Evolutionary conservation across 2,113 vertebrate species (phyloP).

Genomic region (Channa maculata): DNA sequence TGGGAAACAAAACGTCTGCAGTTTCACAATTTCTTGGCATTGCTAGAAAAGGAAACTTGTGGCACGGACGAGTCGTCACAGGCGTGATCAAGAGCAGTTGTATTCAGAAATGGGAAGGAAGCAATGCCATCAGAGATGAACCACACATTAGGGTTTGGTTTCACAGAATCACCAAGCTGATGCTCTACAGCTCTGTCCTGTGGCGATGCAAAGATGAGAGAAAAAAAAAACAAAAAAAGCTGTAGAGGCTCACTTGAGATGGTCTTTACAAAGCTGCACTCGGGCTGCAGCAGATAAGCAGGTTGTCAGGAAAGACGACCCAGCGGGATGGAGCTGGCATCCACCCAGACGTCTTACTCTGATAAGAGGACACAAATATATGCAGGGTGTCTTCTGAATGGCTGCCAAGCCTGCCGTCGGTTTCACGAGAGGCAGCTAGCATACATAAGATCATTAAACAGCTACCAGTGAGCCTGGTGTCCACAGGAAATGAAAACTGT

Average conservation of each 20-base stretch:
- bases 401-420: constrained; percentile 27
- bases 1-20: constrained; percentile 43
- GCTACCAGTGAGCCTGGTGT: constrained; percentile 12
- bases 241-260: constrained; percentile 31
- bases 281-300: constrained; percentile 59
- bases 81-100: constrained; percentile 15
- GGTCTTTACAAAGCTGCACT: constrained; percentile 29
- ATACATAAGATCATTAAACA: not conserved
- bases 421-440: constrained; percentile 19
- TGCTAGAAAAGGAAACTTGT: constrained; percentile 62
- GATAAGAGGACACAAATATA: constrained; percentile 66
- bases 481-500: not conserved
- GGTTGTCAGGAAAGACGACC: constrained; percentile 44
- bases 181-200: constrained; percentile 21
- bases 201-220: not conserved
- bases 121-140: constrained; percentile 49
- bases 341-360: constrained; percentile 49
- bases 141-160: constrained; percentile 49
- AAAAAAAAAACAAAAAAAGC: not conserved
- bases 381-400: constrained; percentile 40
- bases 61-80: constrained; percentile 24
- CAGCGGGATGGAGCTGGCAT: constrained; percentile 39
- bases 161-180: constrained; percentile 32
- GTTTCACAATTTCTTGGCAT: constrained; percentile 24
- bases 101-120: constrained; percentile 73